Conservation (phyloP, 1,140 invertebrate species). For the Asobara japonica region DNA sequence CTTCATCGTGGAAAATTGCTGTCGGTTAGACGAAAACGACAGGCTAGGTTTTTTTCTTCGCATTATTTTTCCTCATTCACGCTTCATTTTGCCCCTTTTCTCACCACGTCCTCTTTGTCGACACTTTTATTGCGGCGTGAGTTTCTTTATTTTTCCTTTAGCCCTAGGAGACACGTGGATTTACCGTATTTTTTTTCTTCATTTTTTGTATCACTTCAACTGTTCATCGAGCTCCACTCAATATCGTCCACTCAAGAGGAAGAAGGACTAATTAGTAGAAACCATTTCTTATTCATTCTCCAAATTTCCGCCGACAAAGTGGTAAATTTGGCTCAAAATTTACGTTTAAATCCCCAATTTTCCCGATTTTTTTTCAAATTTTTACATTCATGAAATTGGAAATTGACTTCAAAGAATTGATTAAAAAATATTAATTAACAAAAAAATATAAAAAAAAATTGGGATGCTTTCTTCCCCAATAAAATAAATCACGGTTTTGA, state of each 20-base stretch:
- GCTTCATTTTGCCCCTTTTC: conserved; percentile 9
- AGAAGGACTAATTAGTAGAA: neutral
- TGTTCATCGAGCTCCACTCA: no score
- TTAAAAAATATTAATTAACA: no score
- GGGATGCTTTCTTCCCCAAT: no score
- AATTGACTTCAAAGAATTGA: no score
- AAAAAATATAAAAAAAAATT: no score
- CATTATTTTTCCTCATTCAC: conserved; percentile 12
- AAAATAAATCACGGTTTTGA: no score
- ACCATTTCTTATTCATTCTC: neutral
- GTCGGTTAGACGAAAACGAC: conserved; percentile 10
- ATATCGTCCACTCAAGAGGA: no score
- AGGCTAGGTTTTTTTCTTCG: neutral
- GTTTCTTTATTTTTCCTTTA: conserved; percentile 24
- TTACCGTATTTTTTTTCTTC: neutral
- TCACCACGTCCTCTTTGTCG: conserved; percentile 33
- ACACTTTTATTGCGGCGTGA: conserved; percentile 35
- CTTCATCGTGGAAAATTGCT: conserved; percentile 21
- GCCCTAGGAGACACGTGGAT: conserved; percentile 4
- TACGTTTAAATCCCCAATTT: no score
- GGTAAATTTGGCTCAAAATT: no score
- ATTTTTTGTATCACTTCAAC: neutral
- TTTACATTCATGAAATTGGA: no score
- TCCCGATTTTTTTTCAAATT: no score
- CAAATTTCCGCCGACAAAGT: no score